Base-by-base conservation (phyloP, 2,113 vertebrate species). In the Syngnathus floridae region DNA sequence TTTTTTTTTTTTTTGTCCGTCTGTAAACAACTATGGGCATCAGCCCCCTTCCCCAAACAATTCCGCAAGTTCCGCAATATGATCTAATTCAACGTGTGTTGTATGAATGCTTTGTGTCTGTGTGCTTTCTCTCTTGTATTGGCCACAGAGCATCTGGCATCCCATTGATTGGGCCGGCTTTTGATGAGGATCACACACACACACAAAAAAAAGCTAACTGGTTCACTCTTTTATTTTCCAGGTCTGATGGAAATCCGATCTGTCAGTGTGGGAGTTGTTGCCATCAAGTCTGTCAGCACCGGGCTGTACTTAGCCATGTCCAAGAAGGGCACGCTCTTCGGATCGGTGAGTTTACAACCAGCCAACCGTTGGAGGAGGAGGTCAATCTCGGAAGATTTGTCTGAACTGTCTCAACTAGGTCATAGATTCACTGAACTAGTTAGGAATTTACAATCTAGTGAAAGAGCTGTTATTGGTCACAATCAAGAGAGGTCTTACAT, bases 281-380 rank as follows among this genome's bases (percentile, higher is more conserved):
- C 88, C 83, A 94, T 97, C 90, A 93, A 92, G 83, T 93, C 95
- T 1, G 91, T 95, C 87, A 91, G 93, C 90, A 94, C 90, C 0
- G 94, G 94, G 77, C 91, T 96, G 90, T 97, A 94, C 74, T 88
- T 97, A 88, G 95, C 95, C 71, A 97, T 97, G 94, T 93, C 93
- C 89, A 92, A 91, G 88, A 90, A 72, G 82, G 95, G 95, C 81
- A 92, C 85, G 16, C 92, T 95, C 81, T 96, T 95, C 21, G 93
- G 95, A 84, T 95, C 94, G 92, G 95, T 96, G 92, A 87, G 92
- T 92, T 76, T 64, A 65, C 78, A 86, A 83, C 73, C 71, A 74
- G 67, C 41, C 58, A 71, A 76, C 75, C 26, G 35, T 56, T 35
- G 14, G 22, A 35, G 26, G 5, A 56, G 2, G 54, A 35, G 54